A percentile compares a stretch with the other conserved stretches of the same genome.
phyloP scores from a whole-genome alignment of 2,113 vertebrate genomes.

The Epinephelus lanceolatus region DNA sequence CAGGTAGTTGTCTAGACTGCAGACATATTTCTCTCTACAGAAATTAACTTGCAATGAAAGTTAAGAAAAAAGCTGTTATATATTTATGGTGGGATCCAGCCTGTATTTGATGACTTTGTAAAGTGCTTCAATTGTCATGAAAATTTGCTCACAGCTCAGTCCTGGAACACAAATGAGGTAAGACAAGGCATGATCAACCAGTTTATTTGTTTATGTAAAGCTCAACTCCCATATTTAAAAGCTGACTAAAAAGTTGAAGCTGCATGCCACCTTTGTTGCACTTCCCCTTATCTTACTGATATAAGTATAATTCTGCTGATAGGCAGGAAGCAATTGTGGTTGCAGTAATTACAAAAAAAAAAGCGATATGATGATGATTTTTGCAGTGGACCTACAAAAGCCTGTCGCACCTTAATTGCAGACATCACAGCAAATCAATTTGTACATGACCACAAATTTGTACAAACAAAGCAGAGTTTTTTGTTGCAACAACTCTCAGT shows the following conservation, averaged over 20 bases:
- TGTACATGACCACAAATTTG: too few species aligned
- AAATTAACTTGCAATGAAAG: too few species aligned
- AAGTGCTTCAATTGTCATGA: not conserved
- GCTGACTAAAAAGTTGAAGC: not conserved
- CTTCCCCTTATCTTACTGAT: too few species aligned
- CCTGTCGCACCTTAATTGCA: not conserved
- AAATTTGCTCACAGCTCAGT: not conserved
- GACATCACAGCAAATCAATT: not conserved
- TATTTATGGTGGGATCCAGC: not conserved
- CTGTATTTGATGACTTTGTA: not conserved
- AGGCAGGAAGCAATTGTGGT: not conserved
- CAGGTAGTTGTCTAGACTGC: not conserved
- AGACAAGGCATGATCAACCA: not conserved
- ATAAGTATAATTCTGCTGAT: not conserved
- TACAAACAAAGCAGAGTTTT: not conserved
- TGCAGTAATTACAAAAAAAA: not conserved
- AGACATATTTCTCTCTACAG: too few species aligned
- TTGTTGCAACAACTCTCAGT: not conserved
- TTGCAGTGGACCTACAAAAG: not conserved
- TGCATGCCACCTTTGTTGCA: too few species aligned
- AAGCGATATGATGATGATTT: not conserved
- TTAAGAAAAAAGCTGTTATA: too few species aligned
- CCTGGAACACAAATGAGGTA: too few species aligned
- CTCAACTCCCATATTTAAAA: not conserved
- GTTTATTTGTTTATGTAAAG: constrained; percentile 8